phyloP scores from a whole-genome alignment of 1,140 invertebrate species.

The Oreohelix idahoensis region DNA sequence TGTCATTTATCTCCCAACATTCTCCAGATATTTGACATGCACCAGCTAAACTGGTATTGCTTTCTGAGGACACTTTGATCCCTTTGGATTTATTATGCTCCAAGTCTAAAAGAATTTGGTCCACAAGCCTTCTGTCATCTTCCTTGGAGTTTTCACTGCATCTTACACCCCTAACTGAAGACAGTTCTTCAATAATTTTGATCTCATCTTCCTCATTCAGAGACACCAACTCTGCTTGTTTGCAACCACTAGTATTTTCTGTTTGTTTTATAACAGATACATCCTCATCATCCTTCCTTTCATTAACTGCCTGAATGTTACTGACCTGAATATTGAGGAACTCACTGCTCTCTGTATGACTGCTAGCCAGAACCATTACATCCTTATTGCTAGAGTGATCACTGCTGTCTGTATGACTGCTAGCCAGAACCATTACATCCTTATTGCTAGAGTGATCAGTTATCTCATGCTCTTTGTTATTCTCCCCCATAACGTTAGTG shows the following conservation, averaged over 20 bases:
- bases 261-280: background rate
- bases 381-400: too few relatives aligned
- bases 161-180: background rate
- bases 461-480: background rate
- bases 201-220: conserved; percentile 11
- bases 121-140: conserved; percentile 14
- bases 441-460: background rate
- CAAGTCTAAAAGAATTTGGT: background rate
- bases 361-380: background rate
- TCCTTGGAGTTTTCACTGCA: background rate
- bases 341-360: background rate
- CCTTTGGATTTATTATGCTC: background rate
- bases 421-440: background rate
- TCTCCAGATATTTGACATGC: background rate
- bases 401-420: background rate
- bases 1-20: background rate
- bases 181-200: conserved; percentile 23
- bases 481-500: background rate
- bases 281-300: background rate
- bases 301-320: background rate
- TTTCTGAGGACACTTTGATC: background rate
- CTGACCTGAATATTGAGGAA: background rate
- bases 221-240: background rate
- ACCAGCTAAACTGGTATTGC: background rate
- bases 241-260: background rate